Percentiles rank a stretch among this genome's conserved stretches.
Evolutionary conservation across 2,888 invertebrate species (phyloP).

Genomic region (Perdita meconis): DNA sequence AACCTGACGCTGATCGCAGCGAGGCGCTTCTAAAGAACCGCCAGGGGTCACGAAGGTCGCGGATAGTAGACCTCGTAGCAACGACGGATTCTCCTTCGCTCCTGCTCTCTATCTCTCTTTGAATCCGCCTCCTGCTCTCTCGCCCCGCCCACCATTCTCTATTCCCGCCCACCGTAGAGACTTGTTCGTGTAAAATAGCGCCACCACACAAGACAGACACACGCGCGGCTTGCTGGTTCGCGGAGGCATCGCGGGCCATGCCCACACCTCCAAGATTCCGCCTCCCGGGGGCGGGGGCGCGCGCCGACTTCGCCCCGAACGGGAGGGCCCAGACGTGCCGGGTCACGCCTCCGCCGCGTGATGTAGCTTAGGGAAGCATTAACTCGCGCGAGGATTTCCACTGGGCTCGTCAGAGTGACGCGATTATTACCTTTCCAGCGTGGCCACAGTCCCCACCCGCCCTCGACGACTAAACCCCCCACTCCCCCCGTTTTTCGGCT

Average conservation of each 20-base stretch:
- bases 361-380: neutral
- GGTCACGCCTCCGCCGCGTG: too few relatives aligned
- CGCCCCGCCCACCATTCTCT: neutral
- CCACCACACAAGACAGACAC: slow-evolving; percentile 13
- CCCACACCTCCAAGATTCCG: too few relatives aligned
- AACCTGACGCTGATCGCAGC: slow-evolving; percentile 79
- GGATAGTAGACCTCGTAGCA: slow-evolving; percentile 61
- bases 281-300: too few relatives aligned
- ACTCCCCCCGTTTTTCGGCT: neutral
- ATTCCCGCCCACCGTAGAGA: neutral
- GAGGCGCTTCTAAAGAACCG: slow-evolving; percentile 77
- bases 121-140: neutral
- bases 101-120: slow-evolving; percentile 40
- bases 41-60: slow-evolving; percentile 60
- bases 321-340: too few relatives aligned
- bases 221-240: slow-evolving; percentile 27
- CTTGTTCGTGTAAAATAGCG: slow-evolving; percentile 38
- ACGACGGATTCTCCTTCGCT: slow-evolving; percentile 56
- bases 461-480: neutral
- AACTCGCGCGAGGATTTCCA: neutral
- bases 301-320: too few relatives aligned
- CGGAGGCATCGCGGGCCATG: slow-evolving; percentile 34
- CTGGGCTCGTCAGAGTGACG: slow-evolving; percentile 22
- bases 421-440: slow-evolving; percentile 34
- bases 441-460: neutral